Conservation (phyloP, 1,140 invertebrate species). For the Calycopis cecrops region DNA sequence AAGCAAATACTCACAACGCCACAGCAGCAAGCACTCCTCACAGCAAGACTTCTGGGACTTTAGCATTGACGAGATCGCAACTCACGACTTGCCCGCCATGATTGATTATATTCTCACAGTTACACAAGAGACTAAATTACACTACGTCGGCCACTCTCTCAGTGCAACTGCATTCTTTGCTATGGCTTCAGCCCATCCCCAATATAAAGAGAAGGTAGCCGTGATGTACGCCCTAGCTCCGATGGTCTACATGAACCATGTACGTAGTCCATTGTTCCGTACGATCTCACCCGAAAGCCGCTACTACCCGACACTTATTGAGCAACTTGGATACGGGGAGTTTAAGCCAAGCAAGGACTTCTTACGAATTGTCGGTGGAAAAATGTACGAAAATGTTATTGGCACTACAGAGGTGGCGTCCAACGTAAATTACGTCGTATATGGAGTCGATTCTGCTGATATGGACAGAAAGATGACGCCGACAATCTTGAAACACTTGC, state of each 20-base stretch:
- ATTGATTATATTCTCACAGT: conserved; percentile 79
- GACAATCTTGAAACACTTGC: conserved; percentile 84
- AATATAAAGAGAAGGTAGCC: conserved; percentile 80
- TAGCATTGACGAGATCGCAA: conserved; percentile 83
- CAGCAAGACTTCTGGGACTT: conserved; percentile 72
- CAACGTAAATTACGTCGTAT: conserved; percentile 77
- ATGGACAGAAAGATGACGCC: conserved; percentile 76
- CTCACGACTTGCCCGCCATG: conserved; percentile 84
- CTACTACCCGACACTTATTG: conserved; percentile 75
- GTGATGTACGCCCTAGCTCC: conserved; percentile 80
- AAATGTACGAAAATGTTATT: conserved; percentile 70
- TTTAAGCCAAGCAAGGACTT: conserved; percentile 75
- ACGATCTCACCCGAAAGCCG: conserved; percentile 68
- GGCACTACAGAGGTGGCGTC: conserved; percentile 74
- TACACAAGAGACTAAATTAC: conserved; percentile 72
- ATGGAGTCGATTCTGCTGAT: conserved; percentile 72
- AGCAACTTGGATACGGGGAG: conserved; percentile 74
- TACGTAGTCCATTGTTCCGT: conserved; percentile 75
- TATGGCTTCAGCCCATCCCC: conserved; percentile 75
- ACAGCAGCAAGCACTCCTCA: conserved; percentile 67
- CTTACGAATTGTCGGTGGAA: conserved; percentile 52
- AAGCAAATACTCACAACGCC: conserved; percentile 80
- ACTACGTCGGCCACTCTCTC: conserved; percentile 80
- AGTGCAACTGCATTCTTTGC: conserved; percentile 69
- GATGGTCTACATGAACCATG: conserved; percentile 77